phyloP scores from a whole-genome alignment of 2,113 vertebrate species.

The Sturnira hondurensis region DNA sequence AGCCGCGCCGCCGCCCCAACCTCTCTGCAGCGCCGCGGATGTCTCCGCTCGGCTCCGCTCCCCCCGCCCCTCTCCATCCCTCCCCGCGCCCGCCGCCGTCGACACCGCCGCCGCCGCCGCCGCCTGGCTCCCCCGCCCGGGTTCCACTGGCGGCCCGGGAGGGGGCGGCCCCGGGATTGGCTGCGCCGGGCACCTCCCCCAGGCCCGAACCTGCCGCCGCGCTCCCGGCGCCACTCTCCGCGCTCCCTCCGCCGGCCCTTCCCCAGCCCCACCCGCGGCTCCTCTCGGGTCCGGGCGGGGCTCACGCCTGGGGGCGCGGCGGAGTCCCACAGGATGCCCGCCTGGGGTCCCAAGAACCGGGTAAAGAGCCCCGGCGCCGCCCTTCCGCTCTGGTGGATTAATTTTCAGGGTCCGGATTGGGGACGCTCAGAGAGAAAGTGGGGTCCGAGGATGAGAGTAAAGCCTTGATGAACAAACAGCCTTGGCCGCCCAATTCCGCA shows the following conservation, averaged over 20 bases:
- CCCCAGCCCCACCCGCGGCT: background rate
- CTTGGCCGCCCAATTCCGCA: background rate
- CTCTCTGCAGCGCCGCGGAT: conserved; percentile 75
- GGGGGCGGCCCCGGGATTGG: conserved; percentile 69
- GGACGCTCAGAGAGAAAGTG: background rate
- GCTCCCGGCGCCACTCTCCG: background rate
- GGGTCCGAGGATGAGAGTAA: background rate
- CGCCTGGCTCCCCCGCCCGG: conserved; percentile 63
- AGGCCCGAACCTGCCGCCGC: background rate
- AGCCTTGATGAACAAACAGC: background rate
- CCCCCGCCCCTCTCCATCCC: conserved; percentile 70
- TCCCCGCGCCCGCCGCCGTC: conserved; percentile 64
- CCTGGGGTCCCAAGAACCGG: background rate
- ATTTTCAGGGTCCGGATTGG: background rate
- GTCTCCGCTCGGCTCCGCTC: conserved; percentile 70
- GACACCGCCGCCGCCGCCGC: conserved; percentile 59
- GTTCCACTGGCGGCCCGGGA: conserved; percentile 36
- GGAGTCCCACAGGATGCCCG: background rate
- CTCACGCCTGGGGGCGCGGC: background rate
- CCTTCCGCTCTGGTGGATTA: background rate
- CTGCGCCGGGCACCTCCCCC: conserved; percentile 58
- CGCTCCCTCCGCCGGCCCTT: background rate
- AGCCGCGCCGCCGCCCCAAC: conserved; percentile 74
- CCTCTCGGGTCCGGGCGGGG: background rate
- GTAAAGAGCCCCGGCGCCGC: background rate